Conservation (phyloP, 2,888 invertebrate genomes). For the Leptopilina syphax region DNA sequence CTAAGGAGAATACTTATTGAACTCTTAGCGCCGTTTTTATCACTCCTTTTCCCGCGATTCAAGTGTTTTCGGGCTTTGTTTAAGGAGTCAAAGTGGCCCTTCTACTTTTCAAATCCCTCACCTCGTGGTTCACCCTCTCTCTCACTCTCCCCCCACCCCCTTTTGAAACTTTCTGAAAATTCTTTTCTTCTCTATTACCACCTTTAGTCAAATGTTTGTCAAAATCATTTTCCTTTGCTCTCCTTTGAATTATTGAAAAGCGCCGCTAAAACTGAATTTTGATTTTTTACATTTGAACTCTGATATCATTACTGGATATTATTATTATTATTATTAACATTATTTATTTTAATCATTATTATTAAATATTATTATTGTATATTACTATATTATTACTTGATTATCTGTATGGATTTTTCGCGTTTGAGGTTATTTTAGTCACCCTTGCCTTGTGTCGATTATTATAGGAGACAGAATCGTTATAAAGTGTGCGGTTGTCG, state of each 20-base stretch:
- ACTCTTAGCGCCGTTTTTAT: slow-evolving; percentile 73
- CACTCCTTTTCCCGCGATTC: slow-evolving; percentile 63
- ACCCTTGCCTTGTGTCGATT: slow-evolving; percentile 24
- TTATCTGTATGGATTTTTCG: background rate
- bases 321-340: too few species aligned
- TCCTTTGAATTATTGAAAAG: background rate
- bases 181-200: too few species aligned
- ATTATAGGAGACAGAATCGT: slow-evolving; percentile 32
- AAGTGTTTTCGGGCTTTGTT: slow-evolving; percentile 70
- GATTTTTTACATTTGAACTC: too few species aligned
- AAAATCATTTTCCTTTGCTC: background rate
- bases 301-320: too few species aligned
- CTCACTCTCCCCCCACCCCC: background rate
- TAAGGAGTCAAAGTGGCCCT: slow-evolving; percentile 56
- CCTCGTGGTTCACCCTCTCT: background rate
- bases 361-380: too few species aligned
- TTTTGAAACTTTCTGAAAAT: too few species aligned
- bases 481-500: slow-evolving; percentile 10
- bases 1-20: slow-evolving; percentile 75
- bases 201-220: background rate
- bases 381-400: background rate
- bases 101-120: slow-evolving; percentile 22
- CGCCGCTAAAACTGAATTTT: too few species aligned
- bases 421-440: slow-evolving; percentile 15
- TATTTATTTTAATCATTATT: too few species aligned